Evolutionary conservation across 64 coral and sea anemone species (phyloP).

Genomic region (Stichodactyla helianthus): DNA sequence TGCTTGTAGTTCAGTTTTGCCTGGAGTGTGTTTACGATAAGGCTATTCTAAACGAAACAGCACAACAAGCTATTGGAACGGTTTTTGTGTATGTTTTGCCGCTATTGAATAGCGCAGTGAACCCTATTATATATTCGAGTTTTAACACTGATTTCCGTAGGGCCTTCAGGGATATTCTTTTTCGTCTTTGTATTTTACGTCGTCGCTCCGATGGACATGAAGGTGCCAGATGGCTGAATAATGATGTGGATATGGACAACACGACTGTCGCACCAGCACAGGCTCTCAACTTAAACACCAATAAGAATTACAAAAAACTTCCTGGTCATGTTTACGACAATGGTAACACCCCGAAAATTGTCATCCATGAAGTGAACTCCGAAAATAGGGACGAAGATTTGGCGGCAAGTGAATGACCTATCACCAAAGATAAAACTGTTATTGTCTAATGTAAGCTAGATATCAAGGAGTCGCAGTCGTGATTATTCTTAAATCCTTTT

Average conservation of each 20-base stretch:
- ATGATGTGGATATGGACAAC: slow-evolving; percentile 18
- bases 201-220: slow-evolving; percentile 8
- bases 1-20: slow-evolving; percentile 78
- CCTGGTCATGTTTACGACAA: slow-evolving; percentile 24
- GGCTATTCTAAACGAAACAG: slow-evolving; percentile 6
- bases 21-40: neutral
- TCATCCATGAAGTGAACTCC: slow-evolving; percentile 67
- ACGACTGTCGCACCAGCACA: neutral
- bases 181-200: slow-evolving; percentile 40
- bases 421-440: neutral
- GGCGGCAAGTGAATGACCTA: neutral
- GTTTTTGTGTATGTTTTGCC: slow-evolving; percentile 75
- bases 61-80: slow-evolving; percentile 42
- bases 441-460: neutral
- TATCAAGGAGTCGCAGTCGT: neutral
- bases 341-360: slow-evolving; percentile 59
- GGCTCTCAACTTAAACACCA: neutral
- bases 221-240: neutral
- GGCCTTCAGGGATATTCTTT: slow-evolving; percentile 77
- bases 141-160: slow-evolving; percentile 80
- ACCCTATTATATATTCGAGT: slow-evolving; percentile 87
- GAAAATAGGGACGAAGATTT: slow-evolving; percentile 46
- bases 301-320: slow-evolving; percentile 20
- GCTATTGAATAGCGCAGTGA: slow-evolving; percentile 72
- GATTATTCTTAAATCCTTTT: neutral